Conservation (phyloP, 2,888 invertebrate species). For the Calephelis perditalis region DNA sequence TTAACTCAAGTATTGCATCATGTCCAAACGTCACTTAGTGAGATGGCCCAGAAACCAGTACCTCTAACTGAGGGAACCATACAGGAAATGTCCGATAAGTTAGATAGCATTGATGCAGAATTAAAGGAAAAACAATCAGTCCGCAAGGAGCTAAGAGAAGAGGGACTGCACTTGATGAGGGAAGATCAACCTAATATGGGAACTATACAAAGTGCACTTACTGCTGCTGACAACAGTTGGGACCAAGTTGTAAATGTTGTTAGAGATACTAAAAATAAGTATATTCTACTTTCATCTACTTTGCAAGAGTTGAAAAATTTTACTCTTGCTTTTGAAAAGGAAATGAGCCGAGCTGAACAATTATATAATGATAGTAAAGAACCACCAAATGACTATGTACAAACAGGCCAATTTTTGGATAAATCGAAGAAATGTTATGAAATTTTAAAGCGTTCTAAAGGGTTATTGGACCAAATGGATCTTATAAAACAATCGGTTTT, state of each 20-base stretch:
- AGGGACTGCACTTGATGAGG: slow-evolving; percentile 88
- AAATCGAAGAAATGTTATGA: slow-evolving; percentile 88
- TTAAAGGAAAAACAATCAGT: slow-evolving; percentile 79
- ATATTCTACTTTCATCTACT: slow-evolving; percentile 83
- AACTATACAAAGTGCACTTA: slow-evolving; percentile 87
- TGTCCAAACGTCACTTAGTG: slow-evolving; percentile 76
- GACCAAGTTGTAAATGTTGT: slow-evolving; percentile 87
- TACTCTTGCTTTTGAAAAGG: slow-evolving; percentile 82
- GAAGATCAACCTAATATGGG: slow-evolving; percentile 89
- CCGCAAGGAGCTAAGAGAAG: slow-evolving; percentile 85
- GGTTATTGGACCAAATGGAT: slow-evolving; percentile 87
- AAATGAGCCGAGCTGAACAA: slow-evolving; percentile 83
- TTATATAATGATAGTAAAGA: slow-evolving; percentile 80
- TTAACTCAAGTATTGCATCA: slow-evolving; percentile 81
- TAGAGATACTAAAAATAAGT: slow-evolving; percentile 85
- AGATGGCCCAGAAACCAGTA: slow-evolving; percentile 72
- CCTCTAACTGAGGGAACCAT: slow-evolving; percentile 68
- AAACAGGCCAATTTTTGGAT: slow-evolving; percentile 84
- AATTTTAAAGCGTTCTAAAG: slow-evolving; percentile 85
- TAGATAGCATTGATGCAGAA: slow-evolving; percentile 76
- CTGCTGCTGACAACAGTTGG: slow-evolving; percentile 88
- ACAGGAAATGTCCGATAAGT: slow-evolving; percentile 66
- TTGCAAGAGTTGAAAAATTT: slow-evolving; percentile 87
- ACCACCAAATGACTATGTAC: slow-evolving; percentile 84
- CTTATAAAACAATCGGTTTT: slow-evolving; percentile 84